These are phyloP conservation scores for Hydrotaea diabolus DNA, from an alignment of 2,888 invertebrate genomes.

Conservation along the genomic window DNA sequence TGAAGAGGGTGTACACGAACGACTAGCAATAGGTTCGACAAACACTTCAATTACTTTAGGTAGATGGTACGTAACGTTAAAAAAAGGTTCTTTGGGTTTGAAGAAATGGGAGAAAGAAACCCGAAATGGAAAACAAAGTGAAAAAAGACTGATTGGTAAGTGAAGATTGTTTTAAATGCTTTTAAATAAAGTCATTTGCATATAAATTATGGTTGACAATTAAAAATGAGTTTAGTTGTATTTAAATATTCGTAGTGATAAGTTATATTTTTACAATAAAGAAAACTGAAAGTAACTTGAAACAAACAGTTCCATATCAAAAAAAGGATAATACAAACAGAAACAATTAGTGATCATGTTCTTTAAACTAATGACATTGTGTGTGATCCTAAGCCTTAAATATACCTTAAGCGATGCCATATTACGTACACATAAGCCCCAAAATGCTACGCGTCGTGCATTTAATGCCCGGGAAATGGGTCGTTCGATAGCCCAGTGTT, in stretches of 20 bases:
- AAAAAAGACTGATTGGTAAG: neutral
- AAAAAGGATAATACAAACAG: constrained; percentile 16
- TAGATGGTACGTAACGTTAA: neutral
- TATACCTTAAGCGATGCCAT: constrained; percentile 36
- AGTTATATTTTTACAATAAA: neutral
- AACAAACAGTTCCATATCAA: neutral
- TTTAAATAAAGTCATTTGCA: constrained; percentile 47
- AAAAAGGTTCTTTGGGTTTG: constrained; percentile 51
- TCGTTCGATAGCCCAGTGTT: constrained; percentile 73
- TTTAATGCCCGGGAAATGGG: constrained; percentile 69
- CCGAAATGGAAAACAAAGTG: neutral
- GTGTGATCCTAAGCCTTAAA: constrained; percentile 7
- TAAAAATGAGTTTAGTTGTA: constrained; percentile 51
- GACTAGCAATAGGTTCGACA: constrained; percentile 71
- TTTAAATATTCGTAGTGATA: constrained; percentile 30
- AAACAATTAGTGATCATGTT: constrained; percentile 47
- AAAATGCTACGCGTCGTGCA: neutral
- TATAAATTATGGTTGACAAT: constrained; percentile 52
- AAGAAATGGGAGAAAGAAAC: neutral
- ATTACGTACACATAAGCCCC: neutral
- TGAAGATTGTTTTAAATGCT: constrained; percentile 19
- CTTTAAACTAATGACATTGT: constrained; percentile 5
- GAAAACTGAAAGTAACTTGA: neutral
- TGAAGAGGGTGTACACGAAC: constrained; percentile 13
- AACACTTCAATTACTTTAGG: constrained; percentile 72